Evolutionary conservation across 2,113 vertebrate genomes (phyloP).

Genomic region (Columba janthina): DNA sequence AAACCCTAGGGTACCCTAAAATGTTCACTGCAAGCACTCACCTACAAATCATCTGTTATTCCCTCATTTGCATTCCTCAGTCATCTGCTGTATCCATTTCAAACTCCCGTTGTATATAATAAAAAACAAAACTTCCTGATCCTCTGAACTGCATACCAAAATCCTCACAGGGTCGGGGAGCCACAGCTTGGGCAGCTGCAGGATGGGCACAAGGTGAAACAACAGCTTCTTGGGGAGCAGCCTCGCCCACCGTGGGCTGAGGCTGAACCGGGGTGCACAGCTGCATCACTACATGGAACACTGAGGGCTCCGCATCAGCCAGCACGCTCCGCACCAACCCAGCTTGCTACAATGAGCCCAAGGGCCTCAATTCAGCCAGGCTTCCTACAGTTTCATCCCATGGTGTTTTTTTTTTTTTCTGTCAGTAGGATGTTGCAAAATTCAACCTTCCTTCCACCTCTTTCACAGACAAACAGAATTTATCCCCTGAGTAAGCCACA

Average conservation of each 20-base stretch:
- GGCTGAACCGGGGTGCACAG: fast-evolving
- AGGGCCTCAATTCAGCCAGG: background rate
- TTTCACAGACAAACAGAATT: background rate
- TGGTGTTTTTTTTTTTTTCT: background rate
- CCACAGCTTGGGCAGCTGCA: background rate
- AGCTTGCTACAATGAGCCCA: background rate
- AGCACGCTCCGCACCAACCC: background rate
- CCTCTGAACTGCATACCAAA: background rate
- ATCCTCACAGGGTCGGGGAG: background rate
- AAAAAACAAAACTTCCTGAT: background rate
- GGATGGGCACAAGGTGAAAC: background rate
- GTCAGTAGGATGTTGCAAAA: background rate
- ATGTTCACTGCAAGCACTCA: background rate
- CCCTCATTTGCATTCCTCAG: background rate
- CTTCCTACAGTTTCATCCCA: background rate
- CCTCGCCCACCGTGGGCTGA: fast-evolving
- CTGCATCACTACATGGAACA: fast-evolving
- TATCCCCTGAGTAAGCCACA: background rate
- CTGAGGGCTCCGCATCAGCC: fast-evolving
- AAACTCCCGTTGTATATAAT: background rate
- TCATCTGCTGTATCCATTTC: background rate
- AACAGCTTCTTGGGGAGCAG: background rate
- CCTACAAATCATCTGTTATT: background rate
- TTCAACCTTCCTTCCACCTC: background rate
- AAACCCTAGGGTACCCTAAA: background rate